phyloP scores from a whole-genome alignment of 2,888 invertebrate genomes.

The Drosophila paramelanica region DNA sequence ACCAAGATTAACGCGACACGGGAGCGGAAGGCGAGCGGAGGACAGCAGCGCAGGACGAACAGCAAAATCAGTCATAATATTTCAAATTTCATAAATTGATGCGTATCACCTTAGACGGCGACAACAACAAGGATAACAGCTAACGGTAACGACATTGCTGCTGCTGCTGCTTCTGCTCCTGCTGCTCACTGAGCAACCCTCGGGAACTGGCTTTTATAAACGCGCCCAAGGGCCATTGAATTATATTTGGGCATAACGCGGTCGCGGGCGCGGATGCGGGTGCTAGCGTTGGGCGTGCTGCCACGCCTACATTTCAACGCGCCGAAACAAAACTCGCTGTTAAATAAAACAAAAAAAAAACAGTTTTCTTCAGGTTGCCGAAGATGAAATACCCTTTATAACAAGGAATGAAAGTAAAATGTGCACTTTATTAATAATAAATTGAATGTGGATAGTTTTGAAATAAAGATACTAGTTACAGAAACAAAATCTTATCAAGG shows the following conservation, averaged over 20 bases:
- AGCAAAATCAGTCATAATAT: constrained; percentile 80
- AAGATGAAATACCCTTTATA: not conserved
- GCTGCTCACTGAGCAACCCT: constrained; percentile 56
- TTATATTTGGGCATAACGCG: constrained; percentile 29
- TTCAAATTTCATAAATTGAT: constrained; percentile 82
- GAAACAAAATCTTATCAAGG: too few species aligned
- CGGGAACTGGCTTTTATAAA: constrained; percentile 72
- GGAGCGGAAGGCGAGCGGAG: not conserved
- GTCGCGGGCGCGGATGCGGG: not conserved
- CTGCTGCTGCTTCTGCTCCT: constrained; percentile 14
- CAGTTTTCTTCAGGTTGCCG: too few species aligned
- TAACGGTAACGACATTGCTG: constrained; percentile 49
- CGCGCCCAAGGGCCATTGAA: constrained; percentile 57
- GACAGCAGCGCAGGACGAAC: constrained; percentile 21
- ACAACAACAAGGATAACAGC: constrained; percentile 37
- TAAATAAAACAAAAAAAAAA: constrained; percentile 33
- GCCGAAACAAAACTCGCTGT: constrained; percentile 40
- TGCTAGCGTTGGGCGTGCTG: constrained; percentile 20
- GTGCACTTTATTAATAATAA: too few species aligned
- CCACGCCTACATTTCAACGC: constrained; percentile 67
- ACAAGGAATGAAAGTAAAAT: too few species aligned
- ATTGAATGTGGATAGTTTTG: too few species aligned
- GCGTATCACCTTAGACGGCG: constrained; percentile 74
- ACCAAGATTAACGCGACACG: constrained; percentile 64
- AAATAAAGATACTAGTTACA: too few species aligned